These are phyloP conservation scores for Donacobius atricapilla DNA, from an alignment of 2,113 vertebrate genomes.

Conservation along the genomic window DNA sequence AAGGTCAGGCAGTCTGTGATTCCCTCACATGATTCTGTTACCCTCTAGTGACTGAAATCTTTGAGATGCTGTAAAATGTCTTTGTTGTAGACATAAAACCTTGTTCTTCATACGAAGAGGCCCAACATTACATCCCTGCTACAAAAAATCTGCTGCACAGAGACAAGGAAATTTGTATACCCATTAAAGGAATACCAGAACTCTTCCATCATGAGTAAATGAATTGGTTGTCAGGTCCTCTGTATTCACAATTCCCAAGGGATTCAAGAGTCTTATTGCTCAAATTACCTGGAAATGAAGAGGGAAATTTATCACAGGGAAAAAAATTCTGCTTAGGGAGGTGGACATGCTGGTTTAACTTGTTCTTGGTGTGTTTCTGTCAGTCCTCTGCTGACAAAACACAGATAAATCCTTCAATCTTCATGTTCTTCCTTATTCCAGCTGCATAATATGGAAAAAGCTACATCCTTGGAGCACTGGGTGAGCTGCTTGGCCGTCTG, in stretches of 20 bases:
- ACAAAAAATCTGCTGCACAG: not conserved
- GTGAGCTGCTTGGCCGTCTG: not conserved
- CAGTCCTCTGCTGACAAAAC: not conserved
- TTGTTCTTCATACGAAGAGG: not conserved
- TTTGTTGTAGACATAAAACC: not conserved
- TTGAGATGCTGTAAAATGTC: not conserved
- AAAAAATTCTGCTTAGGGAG: not conserved
- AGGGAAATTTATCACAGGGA: not conserved
- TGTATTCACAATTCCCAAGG: not conserved
- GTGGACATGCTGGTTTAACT: not conserved
- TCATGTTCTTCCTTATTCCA: not conserved
- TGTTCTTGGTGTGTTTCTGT: not conserved
- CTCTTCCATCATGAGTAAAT: not conserved
- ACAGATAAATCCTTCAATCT: not conserved
- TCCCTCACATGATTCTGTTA: not conserved
- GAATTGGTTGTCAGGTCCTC: not conserved
- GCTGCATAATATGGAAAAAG: not conserved
- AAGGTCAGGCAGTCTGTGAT: not conserved
- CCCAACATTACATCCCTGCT: not conserved
- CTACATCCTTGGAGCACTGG: not conserved
- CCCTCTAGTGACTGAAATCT: not conserved
- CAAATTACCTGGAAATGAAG: not conserved
- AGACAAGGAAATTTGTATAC: not conserved
- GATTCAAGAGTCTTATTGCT: not conserved
- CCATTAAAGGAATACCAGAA: not conserved